Percentiles rank a stretch among this genome's conserved stretches.
These are phyloP conservation scores for Ommatoiulus sabulosus DNA, from an alignment of 2,888 invertebrate genomes.

Conservation along the genomic window DNA sequence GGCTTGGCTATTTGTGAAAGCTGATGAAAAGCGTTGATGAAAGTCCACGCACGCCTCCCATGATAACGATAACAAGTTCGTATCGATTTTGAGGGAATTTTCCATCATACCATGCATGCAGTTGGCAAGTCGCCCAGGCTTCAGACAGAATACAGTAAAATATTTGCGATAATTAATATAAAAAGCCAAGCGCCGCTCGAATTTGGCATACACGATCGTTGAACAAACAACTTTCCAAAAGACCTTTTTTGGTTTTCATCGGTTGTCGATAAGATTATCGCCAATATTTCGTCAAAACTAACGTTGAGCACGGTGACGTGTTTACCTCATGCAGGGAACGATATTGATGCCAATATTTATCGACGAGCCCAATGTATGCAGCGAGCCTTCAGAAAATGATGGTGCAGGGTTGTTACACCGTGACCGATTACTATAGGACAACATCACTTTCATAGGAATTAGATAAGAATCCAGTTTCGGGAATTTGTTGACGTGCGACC, in stretches of 20 bases:
- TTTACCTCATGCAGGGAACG: not conserved
- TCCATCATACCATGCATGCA: not conserved
- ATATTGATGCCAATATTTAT: not conserved
- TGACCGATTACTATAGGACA: no score
- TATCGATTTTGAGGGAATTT: not conserved
- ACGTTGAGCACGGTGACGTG: not conserved
- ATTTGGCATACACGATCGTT: not conserved
- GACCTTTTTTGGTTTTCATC: not conserved
- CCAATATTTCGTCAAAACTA: not conserved
- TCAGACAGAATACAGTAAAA: not conserved
- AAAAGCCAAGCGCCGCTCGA: not conserved
- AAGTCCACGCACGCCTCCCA: conserved; percentile 6
- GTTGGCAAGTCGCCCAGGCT: no score
- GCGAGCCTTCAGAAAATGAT: not conserved
- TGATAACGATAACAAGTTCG: conserved; percentile 26
- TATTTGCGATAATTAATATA: not conserved
- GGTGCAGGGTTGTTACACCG: not conserved
- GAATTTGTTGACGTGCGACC: no score
- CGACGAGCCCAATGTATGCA: not conserved
- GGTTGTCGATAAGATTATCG: not conserved
- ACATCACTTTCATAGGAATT: no score
- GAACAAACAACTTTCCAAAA: not conserved
- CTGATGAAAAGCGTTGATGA: not conserved
- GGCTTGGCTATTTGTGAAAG: not conserved
- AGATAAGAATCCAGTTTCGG: no score